Conservation (phyloP, 2,888 invertebrate species). For the Dryococelus australis region DNA sequence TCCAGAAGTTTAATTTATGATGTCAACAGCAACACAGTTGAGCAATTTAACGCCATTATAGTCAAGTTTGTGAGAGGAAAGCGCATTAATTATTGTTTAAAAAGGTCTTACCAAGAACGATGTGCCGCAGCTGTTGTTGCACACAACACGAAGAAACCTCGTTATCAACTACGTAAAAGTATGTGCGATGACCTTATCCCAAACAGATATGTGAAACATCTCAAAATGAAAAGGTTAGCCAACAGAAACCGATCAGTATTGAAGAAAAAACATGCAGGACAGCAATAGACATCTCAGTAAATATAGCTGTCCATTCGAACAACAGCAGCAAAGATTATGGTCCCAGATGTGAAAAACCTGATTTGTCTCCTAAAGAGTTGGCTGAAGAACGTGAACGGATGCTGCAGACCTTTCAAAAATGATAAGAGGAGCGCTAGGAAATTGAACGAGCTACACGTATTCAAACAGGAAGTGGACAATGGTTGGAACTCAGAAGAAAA, state of each 20-base stretch:
- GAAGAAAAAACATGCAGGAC: neutral
- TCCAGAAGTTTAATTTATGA: slow-evolving; percentile 36
- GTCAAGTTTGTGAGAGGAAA: slow-evolving; percentile 39
- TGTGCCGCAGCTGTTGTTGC: slow-evolving; percentile 34
- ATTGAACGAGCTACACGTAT: neutral
- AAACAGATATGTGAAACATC: neutral
- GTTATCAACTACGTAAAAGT: too few relatives aligned
- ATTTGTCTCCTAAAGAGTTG: neutral
- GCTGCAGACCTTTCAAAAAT: neutral
- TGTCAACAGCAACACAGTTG: slow-evolving; percentile 36
- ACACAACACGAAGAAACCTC: too few relatives aligned
- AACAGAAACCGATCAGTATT: too few relatives aligned
- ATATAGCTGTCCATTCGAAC: neutral
- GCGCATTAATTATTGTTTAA: slow-evolving; percentile 36
- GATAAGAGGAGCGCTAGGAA: neutral
- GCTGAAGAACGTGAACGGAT: neutral
- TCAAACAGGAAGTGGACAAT: neutral
- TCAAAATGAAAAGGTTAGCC: neutral
- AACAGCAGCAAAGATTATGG: slow-evolving; percentile 12
- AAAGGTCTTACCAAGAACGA: slow-evolving; percentile 35
- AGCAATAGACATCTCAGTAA: neutral
- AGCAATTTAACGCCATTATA: slow-evolving; percentile 30
- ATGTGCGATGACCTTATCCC: too few relatives aligned
- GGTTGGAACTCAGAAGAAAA: neutral
- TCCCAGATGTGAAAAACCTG: neutral